Evolutionary conservation across 1,140 invertebrate genomes (phyloP).

Genomic region (Fragariocoptes setiger): DNA sequence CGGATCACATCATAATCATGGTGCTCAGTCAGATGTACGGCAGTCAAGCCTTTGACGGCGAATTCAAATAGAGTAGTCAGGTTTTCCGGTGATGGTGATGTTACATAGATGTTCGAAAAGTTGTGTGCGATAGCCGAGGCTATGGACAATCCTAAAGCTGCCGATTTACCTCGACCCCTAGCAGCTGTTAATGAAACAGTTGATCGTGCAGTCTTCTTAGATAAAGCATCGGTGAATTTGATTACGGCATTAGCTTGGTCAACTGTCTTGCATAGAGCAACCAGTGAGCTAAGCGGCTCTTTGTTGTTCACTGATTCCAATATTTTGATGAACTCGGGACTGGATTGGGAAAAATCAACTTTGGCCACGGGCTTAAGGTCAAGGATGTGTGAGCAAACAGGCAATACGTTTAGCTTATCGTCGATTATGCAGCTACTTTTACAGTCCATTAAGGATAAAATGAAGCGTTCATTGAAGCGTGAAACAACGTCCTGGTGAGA

Average conservation of each 20-base stretch:
- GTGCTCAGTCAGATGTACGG: slow-evolving; percentile 52
- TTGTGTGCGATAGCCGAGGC: slow-evolving; percentile 32
- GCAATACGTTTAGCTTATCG: slow-evolving; percentile 64
- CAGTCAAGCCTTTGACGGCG: slow-evolving; percentile 80
- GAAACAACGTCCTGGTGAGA: slow-evolving; percentile 64
- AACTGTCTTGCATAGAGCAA: slow-evolving; percentile 62
- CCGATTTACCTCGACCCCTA: slow-evolving; percentile 87
- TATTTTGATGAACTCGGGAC: slow-evolving; percentile 28
- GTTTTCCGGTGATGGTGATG: slow-evolving; percentile 90
- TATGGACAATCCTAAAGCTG: slow-evolving; percentile 74
- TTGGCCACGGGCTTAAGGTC: slow-evolving; percentile 30
- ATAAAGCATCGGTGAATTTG: slow-evolving; percentile 74
- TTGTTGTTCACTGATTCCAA: slow-evolving; percentile 50
- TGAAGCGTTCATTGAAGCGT: slow-evolving; percentile 82
- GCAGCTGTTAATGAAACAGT: slow-evolving; percentile 83
- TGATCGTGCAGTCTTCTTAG: slow-evolving; percentile 57
- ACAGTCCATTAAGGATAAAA: slow-evolving; percentile 62
- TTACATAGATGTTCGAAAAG: slow-evolving; percentile 93
- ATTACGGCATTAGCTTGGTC: slow-evolving; percentile 62
- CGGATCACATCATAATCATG: slow-evolving; percentile 81
- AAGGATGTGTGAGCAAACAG: slow-evolving; percentile 56
- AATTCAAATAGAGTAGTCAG: slow-evolving; percentile 93
- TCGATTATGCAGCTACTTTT: slow-evolving; percentile 53
- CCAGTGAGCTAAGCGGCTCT: slow-evolving; percentile 57
- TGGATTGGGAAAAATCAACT: slow-evolving; percentile 13